Base-by-base conservation (phyloP, 2,113 vertebrate species). In the Marmota flaviventris region DNA sequence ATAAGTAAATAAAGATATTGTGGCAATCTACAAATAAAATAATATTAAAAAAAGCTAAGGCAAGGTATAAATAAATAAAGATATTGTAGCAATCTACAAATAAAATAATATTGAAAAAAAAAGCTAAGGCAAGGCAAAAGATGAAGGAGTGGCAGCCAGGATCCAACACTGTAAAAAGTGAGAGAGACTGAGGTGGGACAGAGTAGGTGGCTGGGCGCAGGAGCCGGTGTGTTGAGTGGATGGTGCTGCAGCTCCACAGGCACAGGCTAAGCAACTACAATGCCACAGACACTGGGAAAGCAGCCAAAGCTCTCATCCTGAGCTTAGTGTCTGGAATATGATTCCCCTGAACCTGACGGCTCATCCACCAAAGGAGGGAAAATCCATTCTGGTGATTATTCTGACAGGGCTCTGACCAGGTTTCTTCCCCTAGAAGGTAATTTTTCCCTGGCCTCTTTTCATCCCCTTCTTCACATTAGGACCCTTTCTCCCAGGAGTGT, bases 251-350 rank as follows among this genome's bases (percentile, higher is more conserved):
- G 25, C n/a, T 32, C 63, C 8, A 3, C 8, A 1, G 14, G 42
- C 27, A 11, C 42, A 51, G 34, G 32, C 0, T 45, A 51, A 63
- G 45, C 83, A 67, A 24, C 75, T 56, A 18, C 34, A 65, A 89
- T 65, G 70, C 89, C 37, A 0, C 70, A 14, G 65, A 37, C 2
- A 0, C 20, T 48, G 91, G 95, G 89, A 93, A 91, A 37, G 53
- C 51, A n/a, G 79, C 83, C 86, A 48, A 29, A 2, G 11, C 45
- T n/a, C 67, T 92, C 27, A 24, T 85, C 79, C 63, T 42, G 95
- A 90, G 89, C 58, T 48, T 75, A 45, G 84, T 92, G 72, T 97
- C 90, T 96, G 81, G 70, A 95, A 75, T 97, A 77, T 61, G 76
- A 95, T 87, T 94, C 79, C 39, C 24, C 61, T 70, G 72, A 92